A percentile compares a stretch with the other conserved stretches of the same genome.
Conservation (phyloP, 1,140 invertebrate genomes). For the Drosophila mojavensis region DNA sequence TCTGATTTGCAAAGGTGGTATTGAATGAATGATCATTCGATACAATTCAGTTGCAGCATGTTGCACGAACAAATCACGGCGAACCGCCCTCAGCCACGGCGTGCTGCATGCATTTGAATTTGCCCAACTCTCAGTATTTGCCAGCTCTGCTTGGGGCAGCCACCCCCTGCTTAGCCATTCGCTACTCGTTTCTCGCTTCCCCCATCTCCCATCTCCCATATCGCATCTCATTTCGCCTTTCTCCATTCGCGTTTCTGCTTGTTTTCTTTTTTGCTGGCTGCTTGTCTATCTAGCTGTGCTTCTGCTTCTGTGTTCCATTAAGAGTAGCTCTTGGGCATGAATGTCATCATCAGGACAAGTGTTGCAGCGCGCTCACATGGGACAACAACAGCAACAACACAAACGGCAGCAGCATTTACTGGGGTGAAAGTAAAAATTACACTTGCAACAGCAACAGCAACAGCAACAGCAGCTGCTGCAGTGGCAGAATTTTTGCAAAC, state of each 20-base stretch:
- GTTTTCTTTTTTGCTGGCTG: conserved; percentile 13
- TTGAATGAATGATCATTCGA: conserved; percentile 32
- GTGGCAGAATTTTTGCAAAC: conserved; percentile 45
- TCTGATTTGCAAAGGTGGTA: background rate
- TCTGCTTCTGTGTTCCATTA: conserved; percentile 52
- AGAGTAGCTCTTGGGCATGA: conserved; percentile 78
- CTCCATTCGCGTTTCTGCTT: background rate
- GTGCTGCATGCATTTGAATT: background rate
- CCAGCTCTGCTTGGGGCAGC: background rate
- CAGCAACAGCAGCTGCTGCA: conserved; percentile 16
- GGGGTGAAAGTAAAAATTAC: conserved; percentile 76
- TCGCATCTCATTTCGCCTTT: no score
- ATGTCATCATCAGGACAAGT: conserved; percentile 78
- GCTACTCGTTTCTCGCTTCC: conserved; percentile 11
- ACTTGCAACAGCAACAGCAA: conserved; percentile 45
- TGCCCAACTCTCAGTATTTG: background rate
- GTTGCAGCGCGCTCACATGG: conserved; percentile 56
- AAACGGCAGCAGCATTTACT: conserved; percentile 26
- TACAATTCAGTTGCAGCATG: conserved; percentile 8
- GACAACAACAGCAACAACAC: conserved; percentile 30
- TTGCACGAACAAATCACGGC: conserved; percentile 8
- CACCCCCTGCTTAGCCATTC: conserved; percentile 3
- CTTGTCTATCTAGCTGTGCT: conserved; percentile 34
- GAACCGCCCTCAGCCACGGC: background rate
- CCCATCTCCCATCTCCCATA: no score